These are phyloP conservation scores for Oligia strigilis DNA, from an alignment of 2,888 invertebrate species.

Conservation along the genomic window DNA sequence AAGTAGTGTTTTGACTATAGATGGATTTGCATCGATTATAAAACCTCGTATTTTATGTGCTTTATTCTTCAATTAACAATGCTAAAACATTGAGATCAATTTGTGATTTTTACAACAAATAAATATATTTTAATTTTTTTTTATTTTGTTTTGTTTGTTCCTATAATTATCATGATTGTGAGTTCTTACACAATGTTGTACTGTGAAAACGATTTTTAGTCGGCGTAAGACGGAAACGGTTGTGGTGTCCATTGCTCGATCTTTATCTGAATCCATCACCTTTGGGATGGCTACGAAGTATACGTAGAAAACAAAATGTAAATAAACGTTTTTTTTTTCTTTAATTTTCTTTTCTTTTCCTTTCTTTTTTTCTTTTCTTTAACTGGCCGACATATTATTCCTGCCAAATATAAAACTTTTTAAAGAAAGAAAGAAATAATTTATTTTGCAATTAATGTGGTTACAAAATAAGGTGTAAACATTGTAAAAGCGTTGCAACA, in stretches of 20 bases:
- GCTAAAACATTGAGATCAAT: neutral
- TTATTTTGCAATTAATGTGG: too few species aligned
- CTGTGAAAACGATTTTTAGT: neutral
- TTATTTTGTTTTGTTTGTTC: neutral
- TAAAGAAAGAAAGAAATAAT: too few species aligned
- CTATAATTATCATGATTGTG: too few species aligned
- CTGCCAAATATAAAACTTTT: neutral
- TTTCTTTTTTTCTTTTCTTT: neutral
- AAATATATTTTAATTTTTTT: neutral
- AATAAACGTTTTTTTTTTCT: neutral
- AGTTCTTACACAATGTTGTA: neutral
- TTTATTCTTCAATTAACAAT: neutral
- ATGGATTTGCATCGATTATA: too few species aligned
- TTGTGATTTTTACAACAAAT: neutral
- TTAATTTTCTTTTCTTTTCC: neutral
- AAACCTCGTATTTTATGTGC: neutral
- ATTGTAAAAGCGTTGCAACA: too few species aligned
- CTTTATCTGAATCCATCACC: too few species aligned
- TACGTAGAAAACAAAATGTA: neutral
- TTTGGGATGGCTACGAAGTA: neutral
- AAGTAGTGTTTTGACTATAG: neutral
- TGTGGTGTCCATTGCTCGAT: neutral
- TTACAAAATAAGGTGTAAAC: too few species aligned
- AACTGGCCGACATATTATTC: neutral
- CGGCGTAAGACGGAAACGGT: neutral